Evolutionary conservation across 2,113 vertebrate species (phyloP), one percentile per base, ranked within the genome.

Genomic region (Arenaria interpres): DNA sequence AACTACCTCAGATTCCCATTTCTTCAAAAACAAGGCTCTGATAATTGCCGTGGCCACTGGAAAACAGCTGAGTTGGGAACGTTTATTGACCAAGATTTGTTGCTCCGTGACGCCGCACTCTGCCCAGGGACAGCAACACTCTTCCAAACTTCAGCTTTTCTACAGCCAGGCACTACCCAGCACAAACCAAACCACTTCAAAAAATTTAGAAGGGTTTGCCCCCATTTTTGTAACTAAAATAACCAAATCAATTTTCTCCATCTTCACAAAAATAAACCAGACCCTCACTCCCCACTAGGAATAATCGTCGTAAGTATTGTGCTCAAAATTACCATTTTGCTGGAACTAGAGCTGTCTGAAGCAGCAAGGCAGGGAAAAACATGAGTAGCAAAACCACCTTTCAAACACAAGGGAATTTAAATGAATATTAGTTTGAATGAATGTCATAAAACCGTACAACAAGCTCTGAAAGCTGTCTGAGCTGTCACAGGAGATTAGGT

Each of bases 381-480:
- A 64, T 4, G 21, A 30, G 33, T 33, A 66, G 63, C 43, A 81
- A 83, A 59, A 16, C 3, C 69, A 39, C 64, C 66, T 60, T 81
- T 86, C 67, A 88, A 92, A 80, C 69, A 83, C 32, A 64, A 88
- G 79, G 54, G 68, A 91, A 87, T 63, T 57, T 68, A 80, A 92
- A 85, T 25, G 4, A 95, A 2, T 37, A 46, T 82, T 62, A 46
- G 50, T 48, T 91, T 39, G 81, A 96, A 91, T 35, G 48, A 56
- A 50, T 81, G 77, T 35, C 62, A 82, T 50, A 90, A 93, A 94
- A 81, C 56, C 6, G 1, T 30, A 73, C n/a, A 82, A 76, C 30
- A 80, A 90, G 56, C 82, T 74, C 82, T 51, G 60, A 80, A 88
- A 93, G 63, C 83, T 86, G 93, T 43, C 63, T 84, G 56, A 90